A percentile compares a stretch with the other conserved stretches of the same genome.
These are phyloP conservation scores for Drosophila melanogaster DNA, from an alignment of 1,140 invertebrate species.

Conservation along the genomic window Release_6_plus_ISO1_MT NT_033779.5:12445001-12445500, in stretches of 20 bases:
- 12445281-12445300: neutral
- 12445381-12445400: neutral
- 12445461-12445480: neutral
- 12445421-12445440: neutral
- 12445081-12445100: neutral
- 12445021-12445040: neutral
- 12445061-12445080: neutral
- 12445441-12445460: no score
- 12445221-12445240: constrained; percentile 14
- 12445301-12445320: neutral
- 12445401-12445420: neutral
- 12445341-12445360: neutral
- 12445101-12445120: constrained; percentile 11
- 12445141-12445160: constrained; percentile 12
- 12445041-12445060: constrained; percentile 38
- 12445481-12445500: neutral
- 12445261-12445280: constrained; percentile 14
- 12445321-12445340: neutral
- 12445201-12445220: neutral
- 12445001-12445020: neutral
- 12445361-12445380: no score
- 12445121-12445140: constrained; percentile 21
- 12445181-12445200: neutral
- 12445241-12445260: constrained; percentile 15
- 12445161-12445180: constrained; percentile 26